These are phyloP conservation scores for Pollicipes pollicipes DNA, from an alignment of 1,140 invertebrate genomes.

Conservation along the genomic window DNA sequence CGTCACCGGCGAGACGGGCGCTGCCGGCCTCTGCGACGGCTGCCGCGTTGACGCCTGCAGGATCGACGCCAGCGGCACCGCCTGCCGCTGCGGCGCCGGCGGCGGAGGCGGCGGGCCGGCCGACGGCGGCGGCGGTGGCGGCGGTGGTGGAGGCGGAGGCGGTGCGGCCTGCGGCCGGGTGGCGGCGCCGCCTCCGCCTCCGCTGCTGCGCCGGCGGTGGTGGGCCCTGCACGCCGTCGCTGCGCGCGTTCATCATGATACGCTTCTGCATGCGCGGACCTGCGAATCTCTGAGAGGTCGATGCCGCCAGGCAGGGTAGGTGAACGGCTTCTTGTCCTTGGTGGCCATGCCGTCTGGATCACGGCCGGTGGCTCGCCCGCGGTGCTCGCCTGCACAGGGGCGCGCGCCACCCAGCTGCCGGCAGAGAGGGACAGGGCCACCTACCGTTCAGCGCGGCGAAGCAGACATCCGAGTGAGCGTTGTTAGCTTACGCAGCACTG, in stretches of 20 bases:
- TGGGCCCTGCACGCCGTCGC: slow-evolving; percentile 30
- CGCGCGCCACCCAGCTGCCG: neutral
- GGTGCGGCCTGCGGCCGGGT: slow-evolving; percentile 17
- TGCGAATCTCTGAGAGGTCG: slow-evolving; percentile 72
- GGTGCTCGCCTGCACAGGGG: neutral
- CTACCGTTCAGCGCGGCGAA: no score
- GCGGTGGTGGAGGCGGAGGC: slow-evolving; percentile 20
- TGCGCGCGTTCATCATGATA: slow-evolving; percentile 40
- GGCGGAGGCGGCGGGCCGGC: slow-evolving; percentile 12
- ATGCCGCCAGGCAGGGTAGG: slow-evolving; percentile 80
- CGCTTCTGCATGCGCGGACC: slow-evolving; percentile 71
- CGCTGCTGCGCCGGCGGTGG: slow-evolving; percentile 21
- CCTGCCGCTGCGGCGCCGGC: slow-evolving; percentile 14
- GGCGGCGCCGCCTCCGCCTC: slow-evolving; percentile 29
- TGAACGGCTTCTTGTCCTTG: slow-evolving; percentile 85
- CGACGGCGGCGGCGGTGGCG: slow-evolving; percentile 9
- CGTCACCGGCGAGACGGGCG: slow-evolving; percentile 5
- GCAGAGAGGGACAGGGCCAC: slow-evolving; percentile 4
- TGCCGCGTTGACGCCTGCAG: slow-evolving; percentile 5
- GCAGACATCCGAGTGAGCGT: no score
- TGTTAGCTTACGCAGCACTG: no score
- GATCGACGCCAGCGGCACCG: slow-evolving; percentile 10
- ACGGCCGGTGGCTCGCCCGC: slow-evolving; percentile 50
- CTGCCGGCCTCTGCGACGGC: slow-evolving; percentile 3
- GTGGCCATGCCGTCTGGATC: slow-evolving; percentile 82